Evolutionary conservation across 2,113 vertebrate genomes (phyloP), one percentile per base, ranked within the genome.

Genomic region (human (Homo sapiens)): DNA sequence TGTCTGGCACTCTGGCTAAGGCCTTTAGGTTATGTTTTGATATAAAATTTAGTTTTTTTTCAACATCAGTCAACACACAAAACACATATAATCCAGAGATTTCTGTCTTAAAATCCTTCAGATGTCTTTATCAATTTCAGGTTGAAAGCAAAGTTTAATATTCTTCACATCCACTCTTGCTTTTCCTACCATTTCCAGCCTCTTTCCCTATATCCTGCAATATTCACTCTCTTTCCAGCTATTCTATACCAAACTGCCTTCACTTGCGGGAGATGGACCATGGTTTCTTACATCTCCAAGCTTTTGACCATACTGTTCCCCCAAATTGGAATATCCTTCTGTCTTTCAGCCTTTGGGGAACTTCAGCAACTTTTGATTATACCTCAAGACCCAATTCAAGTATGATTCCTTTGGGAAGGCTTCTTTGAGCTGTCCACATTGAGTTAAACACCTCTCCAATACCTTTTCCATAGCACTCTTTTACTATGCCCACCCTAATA

Each of bases 31-130:
- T 40, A 72, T 52, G 70, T 79, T 78, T 76, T 75, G 23, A 73
- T 87, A 72, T 35, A 88, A 38, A 93, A 79, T 75, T 89, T 88
- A 48, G 55, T 78, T 82, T 96, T 95, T 95, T 73, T 17, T 96
- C 32, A 57, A 16, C 40, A 66, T 76, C 17, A 55, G 3, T 68
- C 40, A 90, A 75, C 57, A 88, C 22, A 50, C 17, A 82, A 95
- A 76, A 61, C 30, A 40, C 18, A 45, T 48, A 66, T 35, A 91
- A 48, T 83, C 40, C 13, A 91, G 38, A 32, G 22, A 50, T 50
- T 80, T 91, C 73, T 89, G 89, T 10, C 32, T 89, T 93, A 68
- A 73, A 85, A n/a, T 57, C 25, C 40, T 84, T 88, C 80, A 48
- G 30, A 48, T 45, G 68, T 73, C 57, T 86, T 13, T 73, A 48